A percentile compares a stretch with the other conserved stretches of the same genome.
phyloP scores from a whole-genome alignment of 2,888 invertebrate species.

The Agonopterix heracliana region DNA sequence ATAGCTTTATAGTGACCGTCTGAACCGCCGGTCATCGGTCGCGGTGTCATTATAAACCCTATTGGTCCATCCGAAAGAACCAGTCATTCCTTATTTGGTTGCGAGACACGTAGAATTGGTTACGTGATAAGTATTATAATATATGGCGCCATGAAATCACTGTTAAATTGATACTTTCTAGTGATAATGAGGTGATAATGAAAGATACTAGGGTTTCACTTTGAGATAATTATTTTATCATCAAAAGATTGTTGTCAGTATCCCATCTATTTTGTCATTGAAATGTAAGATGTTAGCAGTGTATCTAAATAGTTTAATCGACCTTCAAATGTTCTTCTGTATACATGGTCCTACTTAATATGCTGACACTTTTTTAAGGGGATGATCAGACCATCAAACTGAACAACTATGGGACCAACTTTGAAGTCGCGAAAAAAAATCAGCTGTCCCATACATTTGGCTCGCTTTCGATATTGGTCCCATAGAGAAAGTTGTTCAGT shows the following conservation, averaged over 20 bases:
- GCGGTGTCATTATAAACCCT: constrained; percentile 36
- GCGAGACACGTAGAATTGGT: neutral
- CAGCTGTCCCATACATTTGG: too few relatives aligned
- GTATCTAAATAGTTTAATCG: too few relatives aligned
- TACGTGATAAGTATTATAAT: constrained; percentile 5
- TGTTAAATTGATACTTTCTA: constrained; percentile 12
- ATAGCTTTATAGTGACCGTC: constrained; percentile 55
- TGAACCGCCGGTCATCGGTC: constrained; percentile 45
- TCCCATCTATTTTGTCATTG: neutral
- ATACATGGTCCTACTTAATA: too few relatives aligned
- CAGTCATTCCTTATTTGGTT: constrained; percentile 8
- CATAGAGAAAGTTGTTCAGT: too few relatives aligned
- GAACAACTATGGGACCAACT: too few relatives aligned
- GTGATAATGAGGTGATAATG: constrained; percentile 13
- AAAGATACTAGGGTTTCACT: constrained; percentile 5
- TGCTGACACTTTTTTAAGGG: too few relatives aligned
- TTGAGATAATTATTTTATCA: constrained; percentile 1
- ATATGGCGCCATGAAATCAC: constrained; percentile 17
- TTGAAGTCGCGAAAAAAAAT: too few relatives aligned
- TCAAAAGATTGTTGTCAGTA: neutral
- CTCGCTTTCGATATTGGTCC: too few relatives aligned
- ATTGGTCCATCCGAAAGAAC: constrained; percentile 9
- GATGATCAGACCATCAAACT: too few relatives aligned
- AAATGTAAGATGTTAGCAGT: too few relatives aligned
- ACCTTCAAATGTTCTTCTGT: too few relatives aligned